A percentile compares a stretch with the other conserved stretches of the same genome.
Evolutionary conservation across 1,140 invertebrate species (phyloP).

Genomic region (Formica exsecta): DNA sequence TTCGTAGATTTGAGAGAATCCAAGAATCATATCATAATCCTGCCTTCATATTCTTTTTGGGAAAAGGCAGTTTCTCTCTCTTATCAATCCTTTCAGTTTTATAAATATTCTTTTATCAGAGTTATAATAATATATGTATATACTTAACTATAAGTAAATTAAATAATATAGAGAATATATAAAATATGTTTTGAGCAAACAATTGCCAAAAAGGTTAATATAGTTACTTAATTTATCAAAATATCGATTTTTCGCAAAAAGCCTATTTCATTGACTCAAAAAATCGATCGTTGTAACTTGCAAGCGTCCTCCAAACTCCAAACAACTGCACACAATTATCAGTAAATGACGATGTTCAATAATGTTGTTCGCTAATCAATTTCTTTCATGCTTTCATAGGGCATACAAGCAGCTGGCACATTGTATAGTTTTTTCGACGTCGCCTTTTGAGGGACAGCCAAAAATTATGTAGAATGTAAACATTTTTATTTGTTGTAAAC

Average conservation of each 20-base stretch:
- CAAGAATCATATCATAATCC: conserved; percentile 9
- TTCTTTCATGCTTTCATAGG: conserved; percentile 80
- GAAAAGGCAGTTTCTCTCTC: conserved; percentile 26
- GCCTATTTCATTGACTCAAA: conserved; percentile 15
- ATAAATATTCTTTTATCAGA: background rate
- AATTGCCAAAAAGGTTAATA: conserved; percentile 33
- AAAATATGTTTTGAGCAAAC: background rate
- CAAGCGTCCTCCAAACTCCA: conserved; percentile 17
- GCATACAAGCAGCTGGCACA: conserved; percentile 85
- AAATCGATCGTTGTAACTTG: conserved; percentile 36
- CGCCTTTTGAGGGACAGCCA: conserved; percentile 60
- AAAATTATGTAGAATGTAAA: background rate
- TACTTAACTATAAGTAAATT: conserved; percentile 8
- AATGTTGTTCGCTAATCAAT: conserved; percentile 71
- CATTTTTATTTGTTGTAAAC: background rate
- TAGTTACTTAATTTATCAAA: conserved; percentile 18
- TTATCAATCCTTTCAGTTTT: conserved; percentile 26
- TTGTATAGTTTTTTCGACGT: conserved; percentile 67
- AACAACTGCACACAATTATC: conserved; percentile 35
- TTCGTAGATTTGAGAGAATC: conserved; percentile 20
- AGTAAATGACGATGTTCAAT: conserved; percentile 34
- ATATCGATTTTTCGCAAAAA: conserved; percentile 1
- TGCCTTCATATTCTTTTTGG: conserved; percentile 21
- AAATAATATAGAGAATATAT: background rate
- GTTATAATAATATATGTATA: conserved; percentile 9